These are phyloP conservation scores for Hymenochirus boettgeri DNA, from an alignment of 2,113 vertebrate genomes.

Conservation along the genomic window DNA sequence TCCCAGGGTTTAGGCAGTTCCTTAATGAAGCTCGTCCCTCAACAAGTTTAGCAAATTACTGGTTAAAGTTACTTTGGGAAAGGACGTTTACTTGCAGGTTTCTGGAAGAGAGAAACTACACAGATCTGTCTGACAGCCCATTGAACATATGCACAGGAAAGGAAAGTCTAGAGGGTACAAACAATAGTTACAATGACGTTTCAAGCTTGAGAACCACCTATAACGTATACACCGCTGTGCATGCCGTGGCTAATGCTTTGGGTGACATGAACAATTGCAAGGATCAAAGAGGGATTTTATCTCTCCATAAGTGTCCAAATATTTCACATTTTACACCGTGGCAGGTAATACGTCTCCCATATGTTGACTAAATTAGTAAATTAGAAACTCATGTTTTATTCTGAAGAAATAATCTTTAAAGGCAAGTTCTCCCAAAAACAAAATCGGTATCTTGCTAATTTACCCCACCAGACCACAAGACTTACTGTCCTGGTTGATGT, in stretches of 20 bases:
- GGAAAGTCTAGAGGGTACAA: background rate
- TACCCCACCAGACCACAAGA: too few relatives aligned
- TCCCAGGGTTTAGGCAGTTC: conserved; percentile 30
- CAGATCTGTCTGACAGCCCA: background rate
- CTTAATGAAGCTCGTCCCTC: conserved; percentile 4
- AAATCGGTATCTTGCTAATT: background rate
- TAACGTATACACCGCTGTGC: background rate
- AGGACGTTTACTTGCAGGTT: conserved; percentile 11
- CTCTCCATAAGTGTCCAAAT: background rate
- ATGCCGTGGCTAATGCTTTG: conserved; percentile 61
- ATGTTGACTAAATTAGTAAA: background rate
- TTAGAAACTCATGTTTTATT: background rate
- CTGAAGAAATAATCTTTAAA: too few relatives aligned
- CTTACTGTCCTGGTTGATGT: too few relatives aligned
- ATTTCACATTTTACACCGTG: conserved; percentile 20
- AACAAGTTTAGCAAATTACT: background rate
- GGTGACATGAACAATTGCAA: conserved; percentile 22
- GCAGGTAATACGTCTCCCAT: conserved; percentile 17
- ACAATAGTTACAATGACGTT: background rate
- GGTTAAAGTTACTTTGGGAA: conserved; percentile 29
- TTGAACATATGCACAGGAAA: conserved; percentile 3
- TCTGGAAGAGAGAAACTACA: background rate
- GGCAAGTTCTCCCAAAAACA: too few relatives aligned
- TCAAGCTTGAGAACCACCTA: conserved; percentile 1
- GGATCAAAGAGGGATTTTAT: background rate